Conservation (phyloP, 2,888 invertebrate genomes). For the Sericinus montela region DNA sequence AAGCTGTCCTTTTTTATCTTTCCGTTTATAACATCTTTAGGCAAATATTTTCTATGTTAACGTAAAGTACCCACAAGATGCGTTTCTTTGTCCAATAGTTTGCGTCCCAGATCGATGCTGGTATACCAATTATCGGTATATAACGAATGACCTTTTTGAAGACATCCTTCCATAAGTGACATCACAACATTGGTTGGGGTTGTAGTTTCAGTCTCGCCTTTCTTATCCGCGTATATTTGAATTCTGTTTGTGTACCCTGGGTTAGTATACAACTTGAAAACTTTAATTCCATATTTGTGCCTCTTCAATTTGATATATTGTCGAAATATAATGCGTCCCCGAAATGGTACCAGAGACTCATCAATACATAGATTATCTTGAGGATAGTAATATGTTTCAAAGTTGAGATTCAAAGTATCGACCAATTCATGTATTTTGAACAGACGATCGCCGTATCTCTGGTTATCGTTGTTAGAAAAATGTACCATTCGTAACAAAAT, state of each 20-base stretch:
- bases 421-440: not conserved
- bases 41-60: not conserved
- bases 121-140: conserved; percentile 1
- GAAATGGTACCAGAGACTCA: conserved; percentile 24
- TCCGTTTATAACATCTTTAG: not conserved
- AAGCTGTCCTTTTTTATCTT: conserved; percentile 18
- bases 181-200: conserved; percentile 20
- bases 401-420: not conserved
- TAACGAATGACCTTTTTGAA: conserved; percentile 10
- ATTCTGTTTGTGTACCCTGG: not conserved
- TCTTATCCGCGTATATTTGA: not conserved
- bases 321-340: conserved; percentile 22
- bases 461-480: conserved; percentile 14
- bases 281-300: conserved; percentile 26
- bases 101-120: not conserved
- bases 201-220: conserved; percentile 9
- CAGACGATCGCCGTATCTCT: not conserved
- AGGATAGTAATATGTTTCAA: not conserved
- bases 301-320: conserved; percentile 25
- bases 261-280: conserved; percentile 25
- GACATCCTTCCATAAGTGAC: conserved; percentile 16
- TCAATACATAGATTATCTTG: conserved; percentile 10
- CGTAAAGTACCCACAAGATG: not conserved
- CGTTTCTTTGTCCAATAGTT: not conserved
- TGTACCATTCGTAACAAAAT: conserved; percentile 21